Percentiles rank a stretch among this genome's conserved stretches.
Conservation (phyloP, 2,797 vertebrate genomes). For the Syncerus caffer region DNA sequence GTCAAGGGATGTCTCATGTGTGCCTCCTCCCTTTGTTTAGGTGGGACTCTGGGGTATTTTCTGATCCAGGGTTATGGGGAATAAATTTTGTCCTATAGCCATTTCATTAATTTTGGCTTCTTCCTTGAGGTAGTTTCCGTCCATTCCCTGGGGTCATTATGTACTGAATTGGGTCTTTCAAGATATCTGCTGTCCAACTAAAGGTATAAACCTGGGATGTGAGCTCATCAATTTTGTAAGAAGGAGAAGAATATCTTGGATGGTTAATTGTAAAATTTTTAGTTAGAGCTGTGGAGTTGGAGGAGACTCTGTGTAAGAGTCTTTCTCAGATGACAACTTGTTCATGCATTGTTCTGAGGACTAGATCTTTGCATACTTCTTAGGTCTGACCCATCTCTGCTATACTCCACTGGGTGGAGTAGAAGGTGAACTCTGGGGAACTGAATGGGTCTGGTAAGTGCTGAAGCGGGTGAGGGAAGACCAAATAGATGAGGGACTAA, state of each 20-base stretch:
- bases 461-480: neutral
- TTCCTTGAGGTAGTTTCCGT: neutral
- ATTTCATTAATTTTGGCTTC: slow-evolving; percentile 29
- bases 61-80: neutral
- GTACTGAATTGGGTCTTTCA: neutral
- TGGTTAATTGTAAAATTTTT: neutral
- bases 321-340: neutral
- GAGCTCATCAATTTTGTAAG: slow-evolving; percentile 16
- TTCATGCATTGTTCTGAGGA: neutral
- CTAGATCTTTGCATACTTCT: neutral
- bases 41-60: neutral
- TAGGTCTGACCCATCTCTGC: neutral
- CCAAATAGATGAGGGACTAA: neutral
- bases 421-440: neutral
- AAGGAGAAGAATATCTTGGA: neutral
- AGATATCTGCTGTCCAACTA: neutral
- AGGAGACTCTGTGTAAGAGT: neutral
- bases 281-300: neutral
- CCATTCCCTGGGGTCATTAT: slow-evolving; percentile 42
- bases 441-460: neutral
- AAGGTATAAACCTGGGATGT: neutral
- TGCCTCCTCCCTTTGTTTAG: neutral
- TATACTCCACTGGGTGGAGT: neutral
- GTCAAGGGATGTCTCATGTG: neutral
- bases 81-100: slow-evolving; percentile 36